These are phyloP conservation scores for Nomia melanderi DNA, from an alignment of 1,140 invertebrate species.

Conservation along the genomic window DNA sequence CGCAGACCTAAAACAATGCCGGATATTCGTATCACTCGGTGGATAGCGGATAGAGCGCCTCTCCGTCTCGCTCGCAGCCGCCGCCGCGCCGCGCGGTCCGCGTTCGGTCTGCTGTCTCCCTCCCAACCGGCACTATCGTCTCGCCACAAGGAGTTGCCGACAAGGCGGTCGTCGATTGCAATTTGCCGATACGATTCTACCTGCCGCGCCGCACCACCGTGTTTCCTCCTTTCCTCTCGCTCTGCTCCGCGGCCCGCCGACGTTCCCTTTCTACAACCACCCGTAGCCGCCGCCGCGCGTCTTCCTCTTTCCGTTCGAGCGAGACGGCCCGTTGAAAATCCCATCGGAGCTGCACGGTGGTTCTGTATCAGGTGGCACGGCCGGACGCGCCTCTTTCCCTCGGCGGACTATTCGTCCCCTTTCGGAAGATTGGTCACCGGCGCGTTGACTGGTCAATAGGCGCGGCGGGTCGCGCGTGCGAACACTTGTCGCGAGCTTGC, in stretches of 20 bases:
- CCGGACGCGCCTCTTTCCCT: conserved; percentile 66
- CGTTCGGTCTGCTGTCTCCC: conserved; percentile 17
- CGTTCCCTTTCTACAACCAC: not conserved
- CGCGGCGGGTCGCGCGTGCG: conserved; percentile 18
- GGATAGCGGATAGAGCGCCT: conserved; percentile 49
- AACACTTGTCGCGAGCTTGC: conserved; percentile 13
- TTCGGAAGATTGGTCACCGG: conserved; percentile 42
- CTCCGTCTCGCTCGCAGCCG: conserved; percentile 16
- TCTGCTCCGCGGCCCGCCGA: not conserved
- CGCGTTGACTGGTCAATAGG: conserved; percentile 63
- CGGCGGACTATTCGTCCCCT: conserved; percentile 64
- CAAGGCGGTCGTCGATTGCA: conserved; percentile 77
- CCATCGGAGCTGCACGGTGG: conserved; percentile 31
- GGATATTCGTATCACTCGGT: conserved; percentile 63
- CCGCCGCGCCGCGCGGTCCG: not conserved
- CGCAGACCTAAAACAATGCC: conserved; percentile 58
- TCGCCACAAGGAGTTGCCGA: conserved; percentile 69
- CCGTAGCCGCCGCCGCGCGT: conserved; percentile 22
- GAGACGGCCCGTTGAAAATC: conserved; percentile 58
- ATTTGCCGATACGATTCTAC: conserved; percentile 79
- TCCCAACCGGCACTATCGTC: conserved; percentile 28
- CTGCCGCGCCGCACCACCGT: conserved; percentile 64
- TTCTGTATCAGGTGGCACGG: conserved; percentile 63
- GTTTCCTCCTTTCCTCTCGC: conserved; percentile 48
- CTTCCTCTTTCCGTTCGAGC: conserved; percentile 45